Base-by-base conservation (phyloP, 2,113 vertebrate species). In the Pristiophorus japonicus region DNA sequence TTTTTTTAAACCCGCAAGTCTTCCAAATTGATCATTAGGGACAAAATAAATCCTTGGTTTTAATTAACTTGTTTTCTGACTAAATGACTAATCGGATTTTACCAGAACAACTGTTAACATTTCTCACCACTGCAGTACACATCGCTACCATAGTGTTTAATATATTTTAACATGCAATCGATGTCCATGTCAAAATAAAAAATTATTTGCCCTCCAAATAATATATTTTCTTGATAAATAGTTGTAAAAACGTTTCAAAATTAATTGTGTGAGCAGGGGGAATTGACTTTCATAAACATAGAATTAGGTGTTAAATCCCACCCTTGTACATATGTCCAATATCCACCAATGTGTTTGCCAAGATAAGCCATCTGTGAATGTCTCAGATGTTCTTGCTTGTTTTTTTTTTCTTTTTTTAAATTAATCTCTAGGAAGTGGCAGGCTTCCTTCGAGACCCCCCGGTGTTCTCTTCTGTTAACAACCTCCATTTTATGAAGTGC, bases 331-430 rank as follows among this genome's bases (percentile, higher is more conserved):
- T 65, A 93, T 42, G 91, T 66, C 91, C 62, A 65, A 94, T 12
- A 66, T 65, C 16, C 0, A 94, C n/a, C 91, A 67, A 94, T 66
- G 45, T 94, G 62, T 42, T 94, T 94, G 91, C 91, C 63, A 94
- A 94, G 91, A 94, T 94, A 42, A 94, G 27, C 59, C 91, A 65
- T 94, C 91, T 94, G 91, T 38, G 91, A n/a, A n/a, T 91, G 88
- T 91, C 88, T 91, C 88, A 91, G 88, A 65, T 94, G 91, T 42
- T 94, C 14, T 45, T 94, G 59, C 34, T 94, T 90, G 51, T 90
- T 65, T 94, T 62, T 94, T 62, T 65, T 63, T 66, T 20, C 62
- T 42, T 93, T 93, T 67, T 94, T 67, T 45, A 94, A 94, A 94
- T 66, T 93, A 67, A 94, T 67, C 38, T 94, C 91, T 94, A 66